phyloP scores from a whole-genome alignment of 2,888 invertebrate genomes.

The Lasioglossum oenotherae region DNA sequence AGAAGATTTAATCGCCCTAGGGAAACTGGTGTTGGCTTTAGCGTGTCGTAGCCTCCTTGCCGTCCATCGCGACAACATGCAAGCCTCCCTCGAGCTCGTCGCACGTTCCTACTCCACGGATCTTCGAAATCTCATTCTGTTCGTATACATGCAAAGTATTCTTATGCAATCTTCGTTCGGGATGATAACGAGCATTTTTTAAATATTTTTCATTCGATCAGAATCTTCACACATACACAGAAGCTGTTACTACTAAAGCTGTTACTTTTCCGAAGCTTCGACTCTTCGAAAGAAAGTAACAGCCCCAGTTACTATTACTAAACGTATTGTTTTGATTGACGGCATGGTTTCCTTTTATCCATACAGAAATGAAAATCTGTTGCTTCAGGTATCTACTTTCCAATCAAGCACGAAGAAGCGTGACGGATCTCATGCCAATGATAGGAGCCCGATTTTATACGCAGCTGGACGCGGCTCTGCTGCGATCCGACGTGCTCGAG shows the following conservation, averaged over 20 bases:
- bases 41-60: slow-evolving; percentile 97
- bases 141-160: slow-evolving; percentile 72
- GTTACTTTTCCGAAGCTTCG: too few species aligned
- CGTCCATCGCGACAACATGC: slow-evolving; percentile 93
- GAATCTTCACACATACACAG: background rate
- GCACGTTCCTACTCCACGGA: slow-evolving; percentile 96
- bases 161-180: background rate
- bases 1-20: slow-evolving; percentile 96
- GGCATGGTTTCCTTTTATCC: slow-evolving; percentile 1
- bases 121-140: slow-evolving; percentile 97
- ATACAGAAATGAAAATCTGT: slow-evolving; percentile 7
- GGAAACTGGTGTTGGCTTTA: slow-evolving; percentile 95
- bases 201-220: background rate
- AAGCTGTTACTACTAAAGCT: background rate
- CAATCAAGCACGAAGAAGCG: slow-evolving; percentile 89
- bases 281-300: too few species aligned
- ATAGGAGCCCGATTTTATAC: slow-evolving; percentile 98
- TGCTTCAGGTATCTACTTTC: slow-evolving; percentile 90
- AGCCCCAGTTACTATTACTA: too few species aligned
- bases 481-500: slow-evolving; percentile 95
- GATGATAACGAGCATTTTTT: background rate
- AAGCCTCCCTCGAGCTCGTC: slow-evolving; percentile 95
- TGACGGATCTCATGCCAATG: slow-evolving; percentile 99
- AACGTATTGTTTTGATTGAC: background rate
- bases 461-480: slow-evolving; percentile 95